Evolutionary conservation across 2,888 invertebrate genomes (phyloP).

Genomic region (Idaea aversata): DNA sequence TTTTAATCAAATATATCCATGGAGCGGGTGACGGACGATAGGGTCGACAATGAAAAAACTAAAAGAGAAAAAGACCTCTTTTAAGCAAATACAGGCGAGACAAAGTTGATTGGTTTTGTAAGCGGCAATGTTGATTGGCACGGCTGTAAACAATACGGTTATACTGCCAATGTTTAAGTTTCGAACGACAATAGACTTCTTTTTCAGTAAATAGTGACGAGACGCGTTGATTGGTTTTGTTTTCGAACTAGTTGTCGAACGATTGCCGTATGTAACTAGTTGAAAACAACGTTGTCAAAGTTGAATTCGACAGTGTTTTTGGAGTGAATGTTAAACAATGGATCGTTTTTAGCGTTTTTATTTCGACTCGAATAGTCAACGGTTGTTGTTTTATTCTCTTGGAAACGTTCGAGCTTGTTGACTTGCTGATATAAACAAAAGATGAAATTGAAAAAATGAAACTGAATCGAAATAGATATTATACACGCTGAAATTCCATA

Average conservation of each 20-base stretch:
- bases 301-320: slow-evolving; percentile 35
- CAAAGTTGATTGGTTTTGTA: slow-evolving; percentile 81
- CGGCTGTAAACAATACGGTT: slow-evolving; percentile 74
- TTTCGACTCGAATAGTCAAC: slow-evolving; percentile 27
- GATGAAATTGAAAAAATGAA: neutral
- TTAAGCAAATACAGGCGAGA: slow-evolving; percentile 81
- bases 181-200: slow-evolving; percentile 72
- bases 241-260: slow-evolving; percentile 36
- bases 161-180: slow-evolving; percentile 68
- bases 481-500: neutral
- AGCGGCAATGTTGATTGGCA: slow-evolving; percentile 79
- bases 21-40: slow-evolving; percentile 77
- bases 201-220: slow-evolving; percentile 52
- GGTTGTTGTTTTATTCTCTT: slow-evolving; percentile 38
- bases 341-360: slow-evolving; percentile 38
- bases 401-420: slow-evolving; percentile 30
- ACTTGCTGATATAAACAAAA: neutral
- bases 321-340: slow-evolving; percentile 42
- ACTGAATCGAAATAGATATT: neutral
- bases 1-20: slow-evolving; percentile 82
- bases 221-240: slow-evolving; percentile 54
- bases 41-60: slow-evolving; percentile 74
- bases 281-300: slow-evolving; percentile 20
- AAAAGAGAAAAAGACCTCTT: slow-evolving; percentile 76
- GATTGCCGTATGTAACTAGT: slow-evolving; percentile 29